phyloP scores from a whole-genome alignment of 2,797 vertebrate genomes.

The Glossophaga mutica region DNA sequence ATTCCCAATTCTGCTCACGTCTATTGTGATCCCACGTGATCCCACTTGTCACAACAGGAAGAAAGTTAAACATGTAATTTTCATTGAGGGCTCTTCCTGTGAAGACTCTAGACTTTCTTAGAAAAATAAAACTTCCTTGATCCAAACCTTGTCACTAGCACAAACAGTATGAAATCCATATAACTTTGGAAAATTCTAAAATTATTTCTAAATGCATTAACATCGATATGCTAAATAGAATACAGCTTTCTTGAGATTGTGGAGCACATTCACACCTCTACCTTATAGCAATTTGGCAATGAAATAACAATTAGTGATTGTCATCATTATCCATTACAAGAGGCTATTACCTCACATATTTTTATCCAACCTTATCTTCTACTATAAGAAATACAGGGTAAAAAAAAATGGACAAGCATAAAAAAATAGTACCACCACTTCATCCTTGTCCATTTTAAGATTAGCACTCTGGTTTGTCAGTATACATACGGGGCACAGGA shows the following conservation, averaged over 20 bases:
- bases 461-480: neutral
- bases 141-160: neutral
- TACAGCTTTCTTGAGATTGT: neutral
- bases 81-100: neutral
- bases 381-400: neutral
- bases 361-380: neutral
- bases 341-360: neutral
- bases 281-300: neutral
- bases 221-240: neutral
- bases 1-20: neutral
- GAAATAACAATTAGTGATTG: neutral
- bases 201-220: neutral
- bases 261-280: neutral
- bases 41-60: constrained; percentile 30
- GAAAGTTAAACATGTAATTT: neutral
- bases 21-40: neutral
- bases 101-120: neutral
- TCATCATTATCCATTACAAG: neutral
- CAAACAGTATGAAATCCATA: neutral
- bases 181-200: neutral
- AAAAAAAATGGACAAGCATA: no score
- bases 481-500: neutral
- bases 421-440: neutral
- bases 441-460: neutral
- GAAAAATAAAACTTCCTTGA: neutral